Conservation (phyloP, 2,888 invertebrate species). For the Ophraella communa region DNA sequence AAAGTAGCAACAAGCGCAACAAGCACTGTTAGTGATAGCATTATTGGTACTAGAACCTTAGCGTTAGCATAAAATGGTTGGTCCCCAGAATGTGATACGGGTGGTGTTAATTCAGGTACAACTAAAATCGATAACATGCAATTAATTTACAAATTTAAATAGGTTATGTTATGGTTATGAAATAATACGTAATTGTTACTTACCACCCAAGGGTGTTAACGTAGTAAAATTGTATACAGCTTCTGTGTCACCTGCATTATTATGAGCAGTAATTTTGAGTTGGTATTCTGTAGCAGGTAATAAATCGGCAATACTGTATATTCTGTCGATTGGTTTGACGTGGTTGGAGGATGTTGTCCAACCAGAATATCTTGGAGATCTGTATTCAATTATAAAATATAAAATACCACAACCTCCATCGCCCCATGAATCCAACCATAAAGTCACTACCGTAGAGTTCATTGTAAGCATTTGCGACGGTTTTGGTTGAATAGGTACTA, state of each 20-base stretch:
- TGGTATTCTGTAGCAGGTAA: constrained; percentile 78
- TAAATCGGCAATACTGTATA: constrained; percentile 80
- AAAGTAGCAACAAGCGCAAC: constrained; percentile 73
- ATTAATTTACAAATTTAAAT: no score
- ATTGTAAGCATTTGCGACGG: constrained; percentile 82
- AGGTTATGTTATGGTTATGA: no score
- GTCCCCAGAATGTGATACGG: constrained; percentile 71
- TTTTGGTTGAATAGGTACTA: constrained; percentile 79
- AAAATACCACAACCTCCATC: constrained; percentile 89
- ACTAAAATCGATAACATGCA: no score
- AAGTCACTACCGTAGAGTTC: constrained; percentile 84
- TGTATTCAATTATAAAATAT: constrained; percentile 84
- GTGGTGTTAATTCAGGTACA: constrained; percentile 70
- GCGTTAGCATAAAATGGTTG: constrained; percentile 72
- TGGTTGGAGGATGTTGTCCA: constrained; percentile 85
- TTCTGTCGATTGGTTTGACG: constrained; percentile 80
- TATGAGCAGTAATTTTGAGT: constrained; percentile 79
- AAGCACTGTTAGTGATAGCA: constrained; percentile 71
- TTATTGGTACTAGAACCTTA: constrained; percentile 68
- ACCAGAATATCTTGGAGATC: constrained; percentile 68
- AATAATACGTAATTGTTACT: constrained; percentile 44
- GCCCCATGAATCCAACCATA: constrained; percentile 88
- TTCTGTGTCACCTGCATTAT: constrained; percentile 84
- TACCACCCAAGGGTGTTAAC: constrained; percentile 77
- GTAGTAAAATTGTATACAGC: constrained; percentile 87